Conservation (phyloP, 2,888 invertebrate genomes). For the Cecidostiba fungosa region DNA sequence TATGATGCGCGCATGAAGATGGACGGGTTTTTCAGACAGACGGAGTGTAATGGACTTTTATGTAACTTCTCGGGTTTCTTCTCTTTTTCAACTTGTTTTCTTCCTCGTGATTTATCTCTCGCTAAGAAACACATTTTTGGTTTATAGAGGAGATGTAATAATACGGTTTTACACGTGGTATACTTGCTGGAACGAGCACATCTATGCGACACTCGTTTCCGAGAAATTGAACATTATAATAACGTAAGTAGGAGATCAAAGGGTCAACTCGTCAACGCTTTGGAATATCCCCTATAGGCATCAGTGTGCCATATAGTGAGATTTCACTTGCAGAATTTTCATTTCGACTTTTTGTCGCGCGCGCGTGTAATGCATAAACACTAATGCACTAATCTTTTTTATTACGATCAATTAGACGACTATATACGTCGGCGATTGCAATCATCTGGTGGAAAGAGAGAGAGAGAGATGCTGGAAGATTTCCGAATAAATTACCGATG, state of each 20-base stretch:
- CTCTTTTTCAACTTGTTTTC: not conserved
- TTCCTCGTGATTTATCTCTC: not conserved
- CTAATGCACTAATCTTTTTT: not conserved
- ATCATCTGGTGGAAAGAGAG: too few species aligned
- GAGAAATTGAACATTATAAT: not conserved
- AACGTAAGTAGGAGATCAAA: not conserved
- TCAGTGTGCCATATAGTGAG: not conserved
- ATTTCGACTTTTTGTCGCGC: not conserved
- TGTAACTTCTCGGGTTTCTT: not conserved
- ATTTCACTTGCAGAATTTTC: not conserved
- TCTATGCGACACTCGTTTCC: not conserved
- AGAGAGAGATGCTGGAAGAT: slow-evolving; percentile 25
- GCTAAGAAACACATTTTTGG: not conserved
- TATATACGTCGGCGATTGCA: slow-evolving; percentile 11
- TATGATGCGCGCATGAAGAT: not conserved
- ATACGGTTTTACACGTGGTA: too few species aligned
- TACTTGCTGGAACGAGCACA: not conserved
- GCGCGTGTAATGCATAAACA: not conserved
- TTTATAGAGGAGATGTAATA: too few species aligned
- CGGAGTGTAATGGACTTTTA: not conserved
- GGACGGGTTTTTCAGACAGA: not conserved
- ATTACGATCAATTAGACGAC: slow-evolving; percentile 4
- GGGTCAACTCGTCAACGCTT: not conserved
- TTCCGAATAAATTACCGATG: slow-evolving; percentile 43
- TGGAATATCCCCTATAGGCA: not conserved